Evolutionary conservation across 2,797 vertebrate genomes (phyloP).

Genomic region (Tangara arthus): DNA sequence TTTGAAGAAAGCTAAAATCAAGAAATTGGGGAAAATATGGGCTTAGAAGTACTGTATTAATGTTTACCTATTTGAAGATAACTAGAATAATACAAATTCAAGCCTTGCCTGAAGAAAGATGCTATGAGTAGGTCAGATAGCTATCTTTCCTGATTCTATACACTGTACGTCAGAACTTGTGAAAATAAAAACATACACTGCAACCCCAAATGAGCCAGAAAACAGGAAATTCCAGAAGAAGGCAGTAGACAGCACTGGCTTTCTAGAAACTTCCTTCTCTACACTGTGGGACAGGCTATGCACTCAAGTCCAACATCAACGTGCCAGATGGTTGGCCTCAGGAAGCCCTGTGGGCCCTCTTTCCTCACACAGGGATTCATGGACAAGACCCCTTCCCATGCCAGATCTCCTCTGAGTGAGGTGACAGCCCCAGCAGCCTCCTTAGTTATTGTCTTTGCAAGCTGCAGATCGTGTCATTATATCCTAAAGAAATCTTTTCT

Average conservation of each 20-base stretch:
- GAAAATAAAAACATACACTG: not conserved
- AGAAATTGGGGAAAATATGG: not conserved
- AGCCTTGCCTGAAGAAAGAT: not conserved
- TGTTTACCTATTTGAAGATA: not conserved
- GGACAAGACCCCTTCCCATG: accelerated
- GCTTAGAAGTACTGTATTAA: not conserved
- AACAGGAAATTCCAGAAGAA: not conserved
- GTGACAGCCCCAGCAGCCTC: not conserved
- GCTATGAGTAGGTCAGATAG: not conserved
- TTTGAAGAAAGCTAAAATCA: not conserved
- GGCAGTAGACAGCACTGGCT: not conserved
- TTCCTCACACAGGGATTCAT: not conserved
- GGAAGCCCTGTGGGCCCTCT: not conserved
- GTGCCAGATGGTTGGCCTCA: accelerated
- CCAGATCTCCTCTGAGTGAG: not conserved
- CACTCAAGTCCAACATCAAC: accelerated
- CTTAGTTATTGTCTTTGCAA: not conserved
- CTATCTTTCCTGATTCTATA: not conserved
- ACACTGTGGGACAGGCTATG: accelerated
- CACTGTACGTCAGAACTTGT: not conserved
- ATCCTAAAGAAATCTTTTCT: not conserved
- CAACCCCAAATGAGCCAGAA: not conserved
- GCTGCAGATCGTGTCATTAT: not conserved
- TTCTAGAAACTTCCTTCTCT: not conserved
- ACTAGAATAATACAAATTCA: not conserved